These are phyloP conservation scores for Carapus acus DNA, from an alignment of 2,797 vertebrate species.

Conservation along the genomic window DNA sequence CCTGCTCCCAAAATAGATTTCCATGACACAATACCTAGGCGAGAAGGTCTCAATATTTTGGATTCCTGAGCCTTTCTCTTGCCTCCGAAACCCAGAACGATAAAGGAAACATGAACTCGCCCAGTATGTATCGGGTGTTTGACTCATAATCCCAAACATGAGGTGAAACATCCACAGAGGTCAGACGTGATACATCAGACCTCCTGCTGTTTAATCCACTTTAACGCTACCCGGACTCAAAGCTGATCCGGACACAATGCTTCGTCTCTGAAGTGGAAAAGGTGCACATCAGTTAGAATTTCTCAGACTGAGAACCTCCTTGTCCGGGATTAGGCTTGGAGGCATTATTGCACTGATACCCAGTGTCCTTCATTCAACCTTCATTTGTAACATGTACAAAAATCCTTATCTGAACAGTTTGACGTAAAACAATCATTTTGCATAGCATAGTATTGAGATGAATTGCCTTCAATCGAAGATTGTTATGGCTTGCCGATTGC, in stretches of 20 bases:
- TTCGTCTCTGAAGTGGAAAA: conserved; percentile 52
- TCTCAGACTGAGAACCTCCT: conserved; percentile 35
- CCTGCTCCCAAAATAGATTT: conserved; percentile 43
- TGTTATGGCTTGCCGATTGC: conserved; percentile 55
- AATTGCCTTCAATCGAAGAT: conserved; percentile 50
- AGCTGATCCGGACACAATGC: conserved; percentile 28
- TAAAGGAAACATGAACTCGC: no score
- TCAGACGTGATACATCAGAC: not conserved
- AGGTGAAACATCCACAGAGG: conserved; percentile 7
- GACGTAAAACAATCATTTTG: conserved; percentile 44
- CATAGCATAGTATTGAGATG: conserved; percentile 47
- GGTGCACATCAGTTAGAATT: conserved; percentile 24
- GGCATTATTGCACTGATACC: conserved; percentile 58
- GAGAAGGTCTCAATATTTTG: conserved; percentile 21
- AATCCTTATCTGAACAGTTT: conserved; percentile 23
- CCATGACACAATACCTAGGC: conserved; percentile 40
- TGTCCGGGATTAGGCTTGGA: conserved; percentile 33
- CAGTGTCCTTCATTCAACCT: conserved; percentile 44
- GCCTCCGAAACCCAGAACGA: conserved; percentile 45
- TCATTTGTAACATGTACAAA: conserved; percentile 35
- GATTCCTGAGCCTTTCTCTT: conserved; percentile 21
- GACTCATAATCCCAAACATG: conserved; percentile 19
- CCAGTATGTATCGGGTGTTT: conserved; percentile 10
- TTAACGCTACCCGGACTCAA: conserved; percentile 3
- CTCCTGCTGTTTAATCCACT: no score